Base-by-base conservation (phyloP, 2,797 vertebrate genomes). In the Buceros bicornis region DNA sequence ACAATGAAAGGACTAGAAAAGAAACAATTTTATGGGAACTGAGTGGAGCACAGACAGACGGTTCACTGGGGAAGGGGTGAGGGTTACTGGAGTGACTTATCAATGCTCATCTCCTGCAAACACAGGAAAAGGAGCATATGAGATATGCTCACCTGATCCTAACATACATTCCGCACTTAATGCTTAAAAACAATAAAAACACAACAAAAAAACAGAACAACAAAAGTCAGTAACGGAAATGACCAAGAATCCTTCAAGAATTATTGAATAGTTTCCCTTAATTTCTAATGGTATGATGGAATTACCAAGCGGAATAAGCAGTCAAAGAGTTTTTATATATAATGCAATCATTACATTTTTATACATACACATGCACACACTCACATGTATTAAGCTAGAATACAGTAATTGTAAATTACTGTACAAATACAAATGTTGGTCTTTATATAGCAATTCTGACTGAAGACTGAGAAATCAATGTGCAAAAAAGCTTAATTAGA, bases 141-240 rank as follows among this genome's bases (percentile, higher is more conserved):
- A 62, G 45, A 70, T 82, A 42, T 37, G 91, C 97, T 97, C 95
- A 97, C 97, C 97, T 96, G 91, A 97, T 97, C 89, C 89, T 97
- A 91, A 96, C 95, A 87, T 10, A 97, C 71, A 77, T 45, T 87
- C 51, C 47, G 53, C 31, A 28, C 73, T 97, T 96, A 89, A 93
- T 5, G 11, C 96, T 97, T 95, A 0, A 57, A 72, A 88, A 70
- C 79, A 42, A 42, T 78, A 87, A 82, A 64, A n/a, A 24, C 31
- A 47, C 37, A 48, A 35, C 37, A 85, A 54, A 91, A 45, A 82
- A 58, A 92, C 25, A 95, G 29, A 96, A 82, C n/a, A 95, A 33
- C 1, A 6, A 4, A 47, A 57, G 66, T 95, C 79, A 97, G 86
- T 33, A n/a, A 35, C 2, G 22, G 35, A 66, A 93, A 22, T 10